Conservation (phyloP, 2,888 invertebrate species). For the Plagodis pulveraria region DNA sequence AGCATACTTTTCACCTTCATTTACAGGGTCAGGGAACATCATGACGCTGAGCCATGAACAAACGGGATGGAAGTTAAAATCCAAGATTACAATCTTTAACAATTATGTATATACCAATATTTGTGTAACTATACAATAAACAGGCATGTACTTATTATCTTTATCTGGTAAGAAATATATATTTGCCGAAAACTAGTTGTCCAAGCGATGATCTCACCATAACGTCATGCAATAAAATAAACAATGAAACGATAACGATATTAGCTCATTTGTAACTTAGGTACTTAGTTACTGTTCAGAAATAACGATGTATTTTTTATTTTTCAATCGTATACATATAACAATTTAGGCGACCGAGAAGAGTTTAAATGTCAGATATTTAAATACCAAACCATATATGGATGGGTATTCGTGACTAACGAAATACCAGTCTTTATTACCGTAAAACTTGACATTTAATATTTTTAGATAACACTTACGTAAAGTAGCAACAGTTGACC, state of each 20-base stretch:
- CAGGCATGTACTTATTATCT: background rate
- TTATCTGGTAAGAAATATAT: background rate
- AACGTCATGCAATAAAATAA: constrained; percentile 29
- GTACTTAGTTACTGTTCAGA: too few relatives aligned
- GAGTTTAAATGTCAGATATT: constrained; percentile 34
- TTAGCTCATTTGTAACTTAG: constrained; percentile 6
- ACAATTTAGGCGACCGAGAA: constrained; percentile 26
- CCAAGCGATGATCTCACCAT: constrained; percentile 32
- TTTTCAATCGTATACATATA: background rate
- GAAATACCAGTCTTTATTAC: constrained; percentile 25
- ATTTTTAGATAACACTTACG: constrained; percentile 43
- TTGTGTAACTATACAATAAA: too few relatives aligned
- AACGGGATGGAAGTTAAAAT: too few relatives aligned
- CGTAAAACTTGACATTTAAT: constrained; percentile 21
- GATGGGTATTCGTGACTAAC: constrained; percentile 21
- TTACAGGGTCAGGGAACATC: too few relatives aligned
- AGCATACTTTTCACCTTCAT: too few relatives aligned
- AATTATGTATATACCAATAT: too few relatives aligned
- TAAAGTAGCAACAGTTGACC: constrained; percentile 46
- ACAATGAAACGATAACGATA: constrained; percentile 20
- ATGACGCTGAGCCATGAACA: too few relatives aligned
- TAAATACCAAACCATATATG: constrained; percentile 21
- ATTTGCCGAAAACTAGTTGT: constrained; percentile 14
- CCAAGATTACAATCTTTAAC: too few relatives aligned
- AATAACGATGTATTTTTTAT: too few relatives aligned